These are phyloP conservation scores for Leucophenga maculata DNA, from an alignment of 2,888 invertebrate genomes.

Conservation along the genomic window DNA sequence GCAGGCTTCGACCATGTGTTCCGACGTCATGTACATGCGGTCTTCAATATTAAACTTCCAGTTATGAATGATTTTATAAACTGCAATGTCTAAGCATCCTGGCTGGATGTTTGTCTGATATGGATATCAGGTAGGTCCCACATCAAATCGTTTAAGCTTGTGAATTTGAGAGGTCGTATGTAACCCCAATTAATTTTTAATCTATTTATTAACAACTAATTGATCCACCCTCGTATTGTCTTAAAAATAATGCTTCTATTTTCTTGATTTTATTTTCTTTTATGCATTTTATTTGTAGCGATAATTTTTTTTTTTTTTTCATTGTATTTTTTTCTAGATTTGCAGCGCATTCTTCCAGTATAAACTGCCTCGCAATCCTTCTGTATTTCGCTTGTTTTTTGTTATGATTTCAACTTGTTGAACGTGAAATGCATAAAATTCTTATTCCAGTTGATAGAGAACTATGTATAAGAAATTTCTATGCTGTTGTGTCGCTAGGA, in stretches of 20 bases:
- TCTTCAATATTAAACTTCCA: too few species aligned
- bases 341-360: background rate
- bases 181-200: too few species aligned
- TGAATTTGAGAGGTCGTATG: too few species aligned
- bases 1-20: too few species aligned
- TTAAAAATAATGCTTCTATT: slow-evolving; percentile 37
- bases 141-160: too few species aligned
- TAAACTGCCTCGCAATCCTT: background rate
- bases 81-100: too few species aligned
- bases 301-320: background rate
- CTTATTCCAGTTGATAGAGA: background rate
- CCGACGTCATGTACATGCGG: too few species aligned
- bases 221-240: too few species aligned
- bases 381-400: slow-evolving; percentile 36
- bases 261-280: slow-evolving; percentile 54
- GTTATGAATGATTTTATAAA: too few species aligned
- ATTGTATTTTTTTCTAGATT: background rate
- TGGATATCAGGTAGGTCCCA: too few species aligned
- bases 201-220: too few species aligned
- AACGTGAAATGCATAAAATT: slow-evolving; percentile 62
- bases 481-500: background rate
- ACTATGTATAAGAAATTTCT: background rate
- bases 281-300: slow-evolving; percentile 47
- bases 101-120: too few species aligned
- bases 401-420: slow-evolving; percentile 68